phyloP scores from a whole-genome alignment of 2,113 vertebrate species.

The human region GRCh38 chr18:11027501-11028000 shows the following conservation, averaged over 20 bases:
- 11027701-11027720: slow-evolving; percentile 59
- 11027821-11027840: slow-evolving; percentile 59
- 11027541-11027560: background rate
- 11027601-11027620: slow-evolving; percentile 64
- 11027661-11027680: slow-evolving; percentile 61
- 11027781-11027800: slow-evolving; percentile 13
- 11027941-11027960: background rate
- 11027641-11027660: background rate
- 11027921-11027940: background rate
- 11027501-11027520: slow-evolving; percentile 30
- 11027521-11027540: background rate
- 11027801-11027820: slow-evolving; percentile 45
- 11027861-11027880: background rate
- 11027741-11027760: slow-evolving; percentile 38
- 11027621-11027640: slow-evolving; percentile 55
- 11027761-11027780: background rate
- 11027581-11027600: slow-evolving; percentile 37
- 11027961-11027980: background rate
- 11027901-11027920: background rate
- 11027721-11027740: slow-evolving; percentile 66
- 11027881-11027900: slow-evolving; percentile 16
- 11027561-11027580: slow-evolving; percentile 14
- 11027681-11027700: slow-evolving; percentile 65
- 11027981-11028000: background rate
- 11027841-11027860: slow-evolving; percentile 43